A percentile compares a stretch with the other conserved stretches of the same genome.
Conservation (phyloP, 2,888 invertebrate genomes). For the Sinotaia quadrata region DNA sequence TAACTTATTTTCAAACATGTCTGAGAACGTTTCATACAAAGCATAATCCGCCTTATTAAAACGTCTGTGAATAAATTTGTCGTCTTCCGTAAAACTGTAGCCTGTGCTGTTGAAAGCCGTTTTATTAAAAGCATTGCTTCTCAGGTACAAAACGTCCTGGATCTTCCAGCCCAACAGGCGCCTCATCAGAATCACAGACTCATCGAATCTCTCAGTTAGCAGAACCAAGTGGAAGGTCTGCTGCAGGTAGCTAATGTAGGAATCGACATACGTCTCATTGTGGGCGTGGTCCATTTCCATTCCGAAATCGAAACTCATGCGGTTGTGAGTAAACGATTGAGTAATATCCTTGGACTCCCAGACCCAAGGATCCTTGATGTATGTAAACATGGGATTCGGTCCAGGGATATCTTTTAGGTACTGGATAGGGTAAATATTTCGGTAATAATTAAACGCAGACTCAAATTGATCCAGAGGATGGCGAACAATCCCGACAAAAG, state of each 20-base stretch:
- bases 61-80: not conserved
- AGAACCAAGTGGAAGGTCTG: constrained; percentile 42
- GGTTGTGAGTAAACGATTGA: constrained; percentile 22
- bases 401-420: not conserved
- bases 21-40: not conserved
- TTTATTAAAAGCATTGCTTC: constrained; percentile 5
- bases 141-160: constrained; percentile 42
- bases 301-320: constrained; percentile 32
- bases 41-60: not conserved
- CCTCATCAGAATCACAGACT: constrained; percentile 45
- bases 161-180: constrained; percentile 41
- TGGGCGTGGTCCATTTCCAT: constrained; percentile 12
- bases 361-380: constrained; percentile 6
- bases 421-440: not conserved
- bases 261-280: not conserved
- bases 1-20: not conserved
- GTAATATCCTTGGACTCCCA: not conserved
- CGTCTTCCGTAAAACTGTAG: not conserved
- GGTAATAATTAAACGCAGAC: constrained; percentile 24
- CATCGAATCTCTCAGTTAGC: constrained; percentile 44
- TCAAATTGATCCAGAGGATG: constrained; percentile 20
- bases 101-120: not conserved
- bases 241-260: constrained; percentile 30
- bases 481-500: constrained; percentile 20
- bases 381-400: constrained; percentile 18